Conservation (phyloP, 2,888 invertebrate species). For the Philereme transversata region DNA sequence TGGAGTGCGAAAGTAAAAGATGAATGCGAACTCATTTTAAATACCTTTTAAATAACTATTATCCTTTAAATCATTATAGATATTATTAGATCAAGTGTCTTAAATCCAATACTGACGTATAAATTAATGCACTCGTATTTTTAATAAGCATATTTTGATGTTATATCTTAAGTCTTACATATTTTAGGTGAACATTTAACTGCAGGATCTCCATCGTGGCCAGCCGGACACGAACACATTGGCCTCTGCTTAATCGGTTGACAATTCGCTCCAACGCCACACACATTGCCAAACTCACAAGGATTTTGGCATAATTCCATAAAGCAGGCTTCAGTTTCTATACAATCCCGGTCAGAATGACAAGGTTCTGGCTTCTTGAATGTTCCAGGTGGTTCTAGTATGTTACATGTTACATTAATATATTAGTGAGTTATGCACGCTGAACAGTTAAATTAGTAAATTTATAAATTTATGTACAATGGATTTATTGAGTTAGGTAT, state of each 20-base stretch:
- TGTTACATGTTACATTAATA: constrained; percentile 69
- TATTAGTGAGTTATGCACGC: constrained; percentile 66
- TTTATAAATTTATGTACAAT: constrained; percentile 43
- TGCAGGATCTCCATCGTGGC: constrained; percentile 92
- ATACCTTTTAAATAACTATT: no score
- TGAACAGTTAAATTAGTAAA: constrained; percentile 48
- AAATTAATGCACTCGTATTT: not conserved
- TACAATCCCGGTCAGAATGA: constrained; percentile 92
- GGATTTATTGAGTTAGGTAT: constrained; percentile 16
- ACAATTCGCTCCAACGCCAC: constrained; percentile 90
- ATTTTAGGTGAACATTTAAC: constrained; percentile 90
- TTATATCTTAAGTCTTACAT: constrained; percentile 85
- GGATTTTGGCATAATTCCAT: constrained; percentile 92
- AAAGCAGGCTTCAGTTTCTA: constrained; percentile 92
- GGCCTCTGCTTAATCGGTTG: constrained; percentile 92
- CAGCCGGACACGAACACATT: constrained; percentile 91
- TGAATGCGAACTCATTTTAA: no score
- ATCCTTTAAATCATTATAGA: no score
- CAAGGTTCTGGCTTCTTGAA: constrained; percentile 90
- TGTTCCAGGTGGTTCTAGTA: constrained; percentile 88
- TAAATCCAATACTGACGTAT: no score
- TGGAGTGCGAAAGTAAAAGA: no score
- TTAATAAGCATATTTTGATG: constrained; percentile 10
- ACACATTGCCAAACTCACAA: constrained; percentile 91
- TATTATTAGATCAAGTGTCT: no score